Conservation (phyloP, 2,797 vertebrate genomes). For the Chrosomus eos region DNA sequence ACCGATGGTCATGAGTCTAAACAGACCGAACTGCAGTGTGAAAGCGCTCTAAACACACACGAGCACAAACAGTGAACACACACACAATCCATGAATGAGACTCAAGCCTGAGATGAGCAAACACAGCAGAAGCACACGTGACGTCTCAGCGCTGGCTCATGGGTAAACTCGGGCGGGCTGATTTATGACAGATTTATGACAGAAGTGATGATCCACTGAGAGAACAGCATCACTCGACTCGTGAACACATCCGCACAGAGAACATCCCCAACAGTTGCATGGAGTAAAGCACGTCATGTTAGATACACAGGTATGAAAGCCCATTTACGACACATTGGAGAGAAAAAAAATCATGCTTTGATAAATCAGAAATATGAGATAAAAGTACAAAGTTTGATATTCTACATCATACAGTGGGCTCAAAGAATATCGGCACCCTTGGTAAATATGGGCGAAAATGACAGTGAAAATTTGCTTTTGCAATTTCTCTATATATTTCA, state of each 20-base stretch:
- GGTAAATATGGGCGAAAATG: no score
- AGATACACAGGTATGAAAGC: not conserved
- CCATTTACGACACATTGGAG: not conserved
- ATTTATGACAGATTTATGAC: not conserved
- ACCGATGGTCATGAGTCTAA: not conserved
- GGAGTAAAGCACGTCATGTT: not conserved
- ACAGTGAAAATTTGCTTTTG: no score
- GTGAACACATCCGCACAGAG: no score
- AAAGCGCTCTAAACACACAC: constrained; percentile 20
- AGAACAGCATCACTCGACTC: not conserved
- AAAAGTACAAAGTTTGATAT: no score
- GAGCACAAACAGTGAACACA: not conserved
- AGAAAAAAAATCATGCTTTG: not conserved
- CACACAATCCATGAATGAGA: not conserved
- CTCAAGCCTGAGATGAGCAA: not conserved
- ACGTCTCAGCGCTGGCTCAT: not conserved
- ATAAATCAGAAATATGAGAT: not conserved
- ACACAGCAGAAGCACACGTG: not conserved
- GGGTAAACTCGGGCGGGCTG: not conserved
- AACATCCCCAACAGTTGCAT: not conserved
- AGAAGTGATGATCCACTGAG: not conserved
- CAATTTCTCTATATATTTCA: no score
- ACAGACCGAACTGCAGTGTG: constrained; percentile 3
- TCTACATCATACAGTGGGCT: no score
- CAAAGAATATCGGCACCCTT: no score